Conservation (phyloP, 1,140 invertebrate genomes). For the Muscidifurax raptorellus region DNA sequence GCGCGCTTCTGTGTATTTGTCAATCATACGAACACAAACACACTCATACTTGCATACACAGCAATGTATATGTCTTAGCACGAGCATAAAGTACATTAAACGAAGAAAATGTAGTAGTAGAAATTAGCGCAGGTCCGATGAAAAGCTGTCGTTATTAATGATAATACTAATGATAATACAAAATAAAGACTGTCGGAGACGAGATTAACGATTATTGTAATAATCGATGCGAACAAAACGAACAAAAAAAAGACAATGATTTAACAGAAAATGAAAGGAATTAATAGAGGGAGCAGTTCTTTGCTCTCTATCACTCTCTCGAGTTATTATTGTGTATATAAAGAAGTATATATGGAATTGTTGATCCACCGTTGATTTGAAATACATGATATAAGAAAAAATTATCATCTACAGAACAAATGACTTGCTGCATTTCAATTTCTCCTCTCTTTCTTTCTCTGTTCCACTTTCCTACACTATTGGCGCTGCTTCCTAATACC, state of each 20-base stretch:
- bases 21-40: not conserved
- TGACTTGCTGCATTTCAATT: constrained; percentile 69
- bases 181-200: constrained; percentile 49
- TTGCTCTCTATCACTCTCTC: not conserved
- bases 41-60: not conserved
- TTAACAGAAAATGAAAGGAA: constrained; percentile 26
- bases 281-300: constrained; percentile 8
- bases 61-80: constrained; percentile 30
- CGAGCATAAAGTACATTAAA: constrained; percentile 36
- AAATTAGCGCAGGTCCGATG: not conserved
- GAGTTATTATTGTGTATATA: constrained; percentile 42
- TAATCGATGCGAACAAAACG: constrained; percentile 10
- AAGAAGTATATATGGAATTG: constrained; percentile 63
- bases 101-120: constrained; percentile 18
- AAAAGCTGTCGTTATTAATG: constrained; percentile 33
- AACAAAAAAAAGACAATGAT: constrained; percentile 5
- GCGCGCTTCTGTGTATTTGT: not conserved
- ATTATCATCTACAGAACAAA: constrained; percentile 64
- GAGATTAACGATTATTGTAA: constrained; percentile 42
- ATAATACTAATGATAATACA: constrained; percentile 17
- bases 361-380: constrained; percentile 69
- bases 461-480: constrained; percentile 39
- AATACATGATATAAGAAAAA: constrained; percentile 66
- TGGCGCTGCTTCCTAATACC: not conserved
- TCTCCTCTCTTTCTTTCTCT: constrained; percentile 56